Evolutionary conservation across 1,140 invertebrate genomes (phyloP), one percentile per base, ranked within the genome.

Genomic region (Euwallacea similis): DNA sequence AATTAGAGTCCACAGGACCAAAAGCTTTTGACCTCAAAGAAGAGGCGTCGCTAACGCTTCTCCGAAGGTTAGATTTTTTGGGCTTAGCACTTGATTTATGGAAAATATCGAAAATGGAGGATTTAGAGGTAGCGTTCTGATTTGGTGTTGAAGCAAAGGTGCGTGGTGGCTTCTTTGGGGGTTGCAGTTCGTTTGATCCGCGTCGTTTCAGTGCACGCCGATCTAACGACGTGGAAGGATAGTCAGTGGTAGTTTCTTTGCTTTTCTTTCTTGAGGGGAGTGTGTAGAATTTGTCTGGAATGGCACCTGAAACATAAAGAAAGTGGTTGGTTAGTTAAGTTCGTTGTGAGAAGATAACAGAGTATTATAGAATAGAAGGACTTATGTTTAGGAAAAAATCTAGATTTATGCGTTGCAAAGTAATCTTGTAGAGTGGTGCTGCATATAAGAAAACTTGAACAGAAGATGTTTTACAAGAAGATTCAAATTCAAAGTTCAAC

Each of bases 31-130:
- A 84, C 78, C 84, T 86, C 59, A 84, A 78, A 79, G 85, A 80
- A n/a, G 86, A 85, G 13, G 88, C 89, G 86, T 91, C 89, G 84
- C 89, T 91, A 68, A 86, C 87, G 69, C 89, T 91, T 60, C 90
- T 83, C 76, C 87, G 81, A 79, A 74, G 79, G 77, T 59, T 85
- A 71, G 76, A 82, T 78, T 65, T 85, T 79, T 74, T 84, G 66
- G 77, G 81, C 79, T 55, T 80, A 74, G 65, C 74, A 33, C 76
- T 81, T 73, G 11, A 77, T 76, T 81, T 82, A 78, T 86, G 84
- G 73, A 89, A 88, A 2, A 88, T 76, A 43, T 86, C 87, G 59
- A 88, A 87, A 9, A 88, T 82, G 2, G 87, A 87, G 8, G 84
- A 85, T 71, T 83, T 78, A 61, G 69, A 74, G 74, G 81, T 81